Base-by-base conservation (phyloP, 2,797 vertebrate genomes). In the Semaprochilodus insignis region DNA sequence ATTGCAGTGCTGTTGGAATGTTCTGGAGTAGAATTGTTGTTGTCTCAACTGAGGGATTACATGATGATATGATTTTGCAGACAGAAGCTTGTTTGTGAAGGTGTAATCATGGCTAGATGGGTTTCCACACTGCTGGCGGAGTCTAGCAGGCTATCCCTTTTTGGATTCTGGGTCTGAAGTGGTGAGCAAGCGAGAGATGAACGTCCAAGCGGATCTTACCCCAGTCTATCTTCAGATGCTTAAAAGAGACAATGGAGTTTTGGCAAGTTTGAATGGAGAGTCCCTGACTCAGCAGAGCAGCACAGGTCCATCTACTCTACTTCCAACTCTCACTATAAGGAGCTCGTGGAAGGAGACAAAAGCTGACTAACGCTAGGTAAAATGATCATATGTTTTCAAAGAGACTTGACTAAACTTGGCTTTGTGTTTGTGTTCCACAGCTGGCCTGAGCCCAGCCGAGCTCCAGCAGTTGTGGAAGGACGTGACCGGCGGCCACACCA, bases 391-490 rank as follows among this genome's bases (percentile, higher is more conserved):
- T 21, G 25, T 54, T n/a, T 16, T 25, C 62, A 67, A 55, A 17
- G 17, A 10, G 19, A 44, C 19, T 65, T 74, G 16, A 23, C 54
- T 51, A 27, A 72, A 10, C 66, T 34, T 74, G 4, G 19, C 65
- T 57, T 48, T 5, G 72, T 2, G 40, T 75, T n/a, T 83, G 23
- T 82, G 65, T 71, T 7, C 79, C 44, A 17, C 65, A 98, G 96
- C 96, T 88, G 98, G 98, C 88, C 94, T 99, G 94, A 99, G 97
- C 90, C 97, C 98, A 16, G 98, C 97, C 78, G 98, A 99, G 93
- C 97, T 99, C 90, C 98, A 99, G 94, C 98, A 99, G 94, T 91
- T 99, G 89, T 99, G 98, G 98, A 99, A 99, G 93, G 98, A 99
- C 85, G 98, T 99, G 92, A 98, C 98, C 89, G 95, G 96, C 59